A percentile compares a stretch with the other conserved stretches of the same genome.
These are phyloP conservation scores for Aepyceros melampus DNA, from an alignment of 2,113 vertebrate species.

Conservation along the genomic window DNA sequence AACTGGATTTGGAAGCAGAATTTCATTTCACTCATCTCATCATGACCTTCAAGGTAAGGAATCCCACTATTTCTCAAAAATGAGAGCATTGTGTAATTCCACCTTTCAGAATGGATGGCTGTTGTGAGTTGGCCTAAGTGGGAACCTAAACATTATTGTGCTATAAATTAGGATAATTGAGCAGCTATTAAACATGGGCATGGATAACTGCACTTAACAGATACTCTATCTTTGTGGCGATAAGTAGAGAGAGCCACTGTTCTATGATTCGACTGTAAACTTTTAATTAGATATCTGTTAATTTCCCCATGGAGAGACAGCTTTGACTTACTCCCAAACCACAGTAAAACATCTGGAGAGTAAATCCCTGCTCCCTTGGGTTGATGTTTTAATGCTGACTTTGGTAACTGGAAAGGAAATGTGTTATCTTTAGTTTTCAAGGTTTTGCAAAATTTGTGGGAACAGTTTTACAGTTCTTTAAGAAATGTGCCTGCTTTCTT, in stretches of 20 bases:
- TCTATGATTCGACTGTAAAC: slow-evolving; percentile 29
- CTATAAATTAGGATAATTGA: background rate
- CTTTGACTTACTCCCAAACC: slow-evolving; percentile 48
- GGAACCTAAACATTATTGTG: slow-evolving; percentile 24
- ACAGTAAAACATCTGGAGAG: slow-evolving; percentile 47
- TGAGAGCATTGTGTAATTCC: background rate
- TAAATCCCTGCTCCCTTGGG: background rate
- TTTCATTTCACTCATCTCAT: slow-evolving; percentile 99
- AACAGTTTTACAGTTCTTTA: slow-evolving; percentile 29
- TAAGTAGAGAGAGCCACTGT: background rate
- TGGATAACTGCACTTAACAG: background rate
- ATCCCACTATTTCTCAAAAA: slow-evolving; percentile 25
- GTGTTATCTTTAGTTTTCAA: slow-evolving; percentile 40
- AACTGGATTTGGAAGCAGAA: slow-evolving; percentile 96
- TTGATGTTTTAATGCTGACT: slow-evolving; percentile 19
- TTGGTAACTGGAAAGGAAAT: slow-evolving; percentile 49
- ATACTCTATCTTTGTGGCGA: background rate
- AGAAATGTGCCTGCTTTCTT: slow-evolving; percentile 46
- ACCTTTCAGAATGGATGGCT: background rate
- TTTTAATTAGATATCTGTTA: slow-evolving; percentile 51
- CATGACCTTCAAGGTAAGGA: slow-evolving; percentile 98
- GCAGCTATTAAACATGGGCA: background rate
- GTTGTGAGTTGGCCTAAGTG: background rate
- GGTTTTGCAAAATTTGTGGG: slow-evolving; percentile 38
- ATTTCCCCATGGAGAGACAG: background rate